Evolutionary conservation across 2,113 vertebrate species (phyloP), one percentile per base, ranked within the genome.

Genomic region (Pangasianodon gigas): DNA sequence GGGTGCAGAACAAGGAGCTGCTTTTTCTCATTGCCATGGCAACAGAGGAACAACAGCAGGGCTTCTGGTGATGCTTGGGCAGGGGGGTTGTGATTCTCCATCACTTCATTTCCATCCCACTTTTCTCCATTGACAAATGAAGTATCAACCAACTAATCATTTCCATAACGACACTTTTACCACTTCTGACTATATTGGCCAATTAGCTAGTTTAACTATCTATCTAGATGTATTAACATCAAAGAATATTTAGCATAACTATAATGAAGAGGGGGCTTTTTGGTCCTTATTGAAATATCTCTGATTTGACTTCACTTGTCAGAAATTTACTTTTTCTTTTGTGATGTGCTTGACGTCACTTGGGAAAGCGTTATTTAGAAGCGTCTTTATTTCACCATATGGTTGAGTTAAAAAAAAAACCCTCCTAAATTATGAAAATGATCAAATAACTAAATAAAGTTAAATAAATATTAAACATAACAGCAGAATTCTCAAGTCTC

Each of bases 1-100:
- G 92, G 85, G 95, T 94, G 92, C 90, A 92, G 74, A 91, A 91
- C 93, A 83, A 84, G 56, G 37, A 84, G 82, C 56, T 84, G 82
- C 93, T 92, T 94, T 92, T 95, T 92, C 87, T 94, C 93, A 96
- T 97, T 94, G 91, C 96, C 96, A 97, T 97, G 96, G 97, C 96
- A 98, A 98, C 97, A 94, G 92, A 92, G 91, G 94, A 93, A 96
- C 94, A 96, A 96, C 96, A 96, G 96, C 95, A 96, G 96, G 94
- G 96, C 94, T 94, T 93, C 92, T 83, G 87, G 90, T 91, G 93
- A 90, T 91, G 92, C 90, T 89, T 75, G 85, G 48, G 74, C 24
- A 3, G 69, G 1, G 60, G 89, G 93, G 65, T 52, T 93, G 93
- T 92, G 93, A 91, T 89, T 92, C 91, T 88, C 88, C 75, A 90